Evolutionary conservation across 2,113 vertebrate genomes (phyloP).

Genomic region (Triplophysa dalaica): DNA sequence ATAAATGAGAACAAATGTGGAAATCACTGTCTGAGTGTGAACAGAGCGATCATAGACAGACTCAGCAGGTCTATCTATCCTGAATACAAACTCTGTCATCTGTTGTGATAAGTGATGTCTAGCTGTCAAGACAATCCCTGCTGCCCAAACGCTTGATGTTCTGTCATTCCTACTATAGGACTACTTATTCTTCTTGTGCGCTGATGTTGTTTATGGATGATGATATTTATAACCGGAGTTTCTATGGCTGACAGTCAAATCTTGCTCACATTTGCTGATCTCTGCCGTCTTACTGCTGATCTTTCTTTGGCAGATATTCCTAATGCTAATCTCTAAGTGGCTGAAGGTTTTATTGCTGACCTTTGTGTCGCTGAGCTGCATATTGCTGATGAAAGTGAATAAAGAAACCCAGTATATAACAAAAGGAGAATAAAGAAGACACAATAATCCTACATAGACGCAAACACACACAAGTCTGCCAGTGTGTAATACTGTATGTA

Average conservation of each 20-base stretch:
- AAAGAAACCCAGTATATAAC: not conserved
- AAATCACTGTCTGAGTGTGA: conserved; percentile 19
- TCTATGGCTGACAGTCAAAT: conserved; percentile 13
- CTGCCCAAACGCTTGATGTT: not conserved
- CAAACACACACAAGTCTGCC: not conserved
- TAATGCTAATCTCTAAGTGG: conserved; percentile 3
- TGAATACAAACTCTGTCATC: conserved; percentile 25
- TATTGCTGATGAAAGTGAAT: conserved; percentile 14
- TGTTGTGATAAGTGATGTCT: conserved; percentile 5
- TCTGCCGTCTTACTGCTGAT: not conserved
- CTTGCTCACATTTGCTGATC: too few relatives aligned
- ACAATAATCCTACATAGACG: not conserved
- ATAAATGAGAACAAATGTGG: not conserved
- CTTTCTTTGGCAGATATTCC: not conserved
- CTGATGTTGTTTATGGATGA: not conserved
- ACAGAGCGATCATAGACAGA: not conserved
- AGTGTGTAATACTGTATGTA: not conserved
- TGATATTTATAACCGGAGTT: not conserved
- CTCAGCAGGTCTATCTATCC: not conserved
- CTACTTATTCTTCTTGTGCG: not conserved
- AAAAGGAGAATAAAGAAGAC: not conserved
- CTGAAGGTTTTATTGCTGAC: conserved; percentile 11
- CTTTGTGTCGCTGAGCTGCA: conserved; percentile 1
- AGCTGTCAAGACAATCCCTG: not conserved
- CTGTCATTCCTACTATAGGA: not conserved